These are phyloP conservation scores for Dromiciops gliroides DNA, from an alignment of 2,113 vertebrate species.

Conservation along the genomic window DNA sequence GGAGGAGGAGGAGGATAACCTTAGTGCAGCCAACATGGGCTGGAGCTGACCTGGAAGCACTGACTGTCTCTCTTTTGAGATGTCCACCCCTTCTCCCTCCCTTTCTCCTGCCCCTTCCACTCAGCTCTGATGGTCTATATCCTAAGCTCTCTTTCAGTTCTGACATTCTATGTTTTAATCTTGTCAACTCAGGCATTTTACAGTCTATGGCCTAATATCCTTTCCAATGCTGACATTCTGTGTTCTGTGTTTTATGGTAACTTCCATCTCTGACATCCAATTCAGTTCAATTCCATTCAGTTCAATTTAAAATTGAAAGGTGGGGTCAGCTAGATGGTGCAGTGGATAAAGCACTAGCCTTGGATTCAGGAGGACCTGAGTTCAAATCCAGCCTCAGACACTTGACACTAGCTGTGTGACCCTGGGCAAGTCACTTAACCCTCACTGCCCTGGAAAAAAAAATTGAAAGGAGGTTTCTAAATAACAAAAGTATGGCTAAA, in stretches of 20 bases:
- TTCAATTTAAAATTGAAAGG: neutral
- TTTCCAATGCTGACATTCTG: neutral
- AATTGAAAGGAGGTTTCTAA: slow-evolving; percentile 53
- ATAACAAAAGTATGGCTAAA: slow-evolving; percentile 37
- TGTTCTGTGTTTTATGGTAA: neutral
- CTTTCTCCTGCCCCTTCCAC: neutral
- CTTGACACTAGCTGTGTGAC: too few relatives aligned
- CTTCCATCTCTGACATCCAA: neutral
- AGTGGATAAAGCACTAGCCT: too few relatives aligned
- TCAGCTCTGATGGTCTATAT: neutral
- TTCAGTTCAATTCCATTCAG: neutral
- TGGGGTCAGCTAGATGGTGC: too few relatives aligned
- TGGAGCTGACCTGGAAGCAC: neutral
- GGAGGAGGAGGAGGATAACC: neutral
- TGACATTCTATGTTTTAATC: neutral
- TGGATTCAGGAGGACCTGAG: too few relatives aligned
- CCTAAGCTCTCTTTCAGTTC: neutral
- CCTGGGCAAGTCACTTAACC: too few relatives aligned
- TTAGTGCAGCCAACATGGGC: neutral
- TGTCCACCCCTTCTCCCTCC: too few relatives aligned
- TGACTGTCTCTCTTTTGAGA: neutral
- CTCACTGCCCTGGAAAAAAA: too few relatives aligned
- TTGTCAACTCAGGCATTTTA: neutral
- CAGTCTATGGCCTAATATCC: neutral
- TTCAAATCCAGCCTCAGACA: too few relatives aligned